Base-by-base conservation (phyloP, 2,113 vertebrate species). In the Lycocorax pyrrhopterus region DNA sequence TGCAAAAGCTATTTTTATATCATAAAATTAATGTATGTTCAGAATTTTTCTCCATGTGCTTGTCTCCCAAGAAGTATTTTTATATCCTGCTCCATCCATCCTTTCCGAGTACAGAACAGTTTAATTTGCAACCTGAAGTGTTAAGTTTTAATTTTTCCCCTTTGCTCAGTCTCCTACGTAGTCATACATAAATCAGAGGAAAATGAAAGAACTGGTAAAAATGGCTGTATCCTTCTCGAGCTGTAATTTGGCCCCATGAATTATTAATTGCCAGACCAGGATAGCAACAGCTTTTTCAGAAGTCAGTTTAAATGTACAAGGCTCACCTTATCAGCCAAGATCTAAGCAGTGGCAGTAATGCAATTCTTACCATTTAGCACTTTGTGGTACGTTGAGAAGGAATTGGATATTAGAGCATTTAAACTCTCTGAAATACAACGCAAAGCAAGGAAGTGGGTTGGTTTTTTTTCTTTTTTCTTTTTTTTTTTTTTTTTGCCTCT, bases 181-280 rank as follows among this genome's bases (percentile, higher is more conserved):
- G 95, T 92, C 94, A 96, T 93, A 95, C 96, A 98, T 97, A 98
- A 98, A 98, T 99, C 98, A 98, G 98, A 98, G 78, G 83, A 93
- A 98, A 97, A 96, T 97, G 98, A 98, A 97, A 98, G 98, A 98
- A 98, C 97, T 96, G 96, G 98, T 98, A 98, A 98, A 98, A 98
- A 97, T 90, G 98, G 97, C 98, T 98, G 98, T 98, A 98, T 98
- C 98, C 98, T 98, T 98, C 98, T 97, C 76, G 91, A 98, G 85
- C 96, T 98, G 97, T 98, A 98, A 98, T 99, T 99, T 99, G 98
- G 96, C 97, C 79, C 95, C 93, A 98, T 99, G 98, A 98, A 99
- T 99, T 98, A 99, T 99, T 99, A 98, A 99, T 98, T 97, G 93
- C 84, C 93, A 97, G 98, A 98, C 98, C 97, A 96, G 97, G 91